phyloP scores from a whole-genome alignment of 2,888 invertebrate species.

The Hipparchia semele region DNA sequence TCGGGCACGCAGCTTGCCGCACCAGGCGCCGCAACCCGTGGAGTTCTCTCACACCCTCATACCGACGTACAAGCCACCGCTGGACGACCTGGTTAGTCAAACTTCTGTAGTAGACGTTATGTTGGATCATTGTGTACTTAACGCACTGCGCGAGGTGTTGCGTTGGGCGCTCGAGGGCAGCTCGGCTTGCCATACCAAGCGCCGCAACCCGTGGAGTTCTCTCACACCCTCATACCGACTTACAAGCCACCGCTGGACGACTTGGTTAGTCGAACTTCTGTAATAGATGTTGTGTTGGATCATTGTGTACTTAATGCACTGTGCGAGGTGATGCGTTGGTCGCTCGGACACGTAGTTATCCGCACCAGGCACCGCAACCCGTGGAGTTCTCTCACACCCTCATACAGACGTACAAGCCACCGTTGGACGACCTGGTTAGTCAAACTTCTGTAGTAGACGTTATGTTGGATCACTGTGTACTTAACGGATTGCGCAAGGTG shows the following conservation, averaged over 20 bases:
- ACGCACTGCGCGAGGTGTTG: background rate
- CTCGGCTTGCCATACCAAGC: no score
- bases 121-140: background rate
- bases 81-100: conserved; percentile 60
- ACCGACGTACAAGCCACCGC: conserved; percentile 56
- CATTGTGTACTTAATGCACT: conserved; percentile 46
- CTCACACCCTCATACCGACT: conserved; percentile 49
- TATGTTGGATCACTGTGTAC: background rate
- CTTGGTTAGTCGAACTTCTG: conserved; percentile 46
- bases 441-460: background rate
- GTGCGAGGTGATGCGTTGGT: conserved; percentile 59
- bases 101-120: background rate
- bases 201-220: no score
- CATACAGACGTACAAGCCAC: conserved; percentile 57
- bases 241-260: conserved; percentile 63
- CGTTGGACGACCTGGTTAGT: conserved; percentile 61
- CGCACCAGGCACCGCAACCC: conserved; percentile 46
- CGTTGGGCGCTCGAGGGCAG: no score
- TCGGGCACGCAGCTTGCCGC: conserved; percentile 49
- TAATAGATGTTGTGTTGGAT: background rate
- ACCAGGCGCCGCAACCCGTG: conserved; percentile 44
- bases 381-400: background rate
- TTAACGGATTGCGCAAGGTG: background rate
- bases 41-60: conserved; percentile 35
- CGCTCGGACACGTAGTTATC: conserved; percentile 54